phyloP scores from a whole-genome alignment of 2,797 vertebrate genomes.

The Otolemur crassicaudatus region DNA sequence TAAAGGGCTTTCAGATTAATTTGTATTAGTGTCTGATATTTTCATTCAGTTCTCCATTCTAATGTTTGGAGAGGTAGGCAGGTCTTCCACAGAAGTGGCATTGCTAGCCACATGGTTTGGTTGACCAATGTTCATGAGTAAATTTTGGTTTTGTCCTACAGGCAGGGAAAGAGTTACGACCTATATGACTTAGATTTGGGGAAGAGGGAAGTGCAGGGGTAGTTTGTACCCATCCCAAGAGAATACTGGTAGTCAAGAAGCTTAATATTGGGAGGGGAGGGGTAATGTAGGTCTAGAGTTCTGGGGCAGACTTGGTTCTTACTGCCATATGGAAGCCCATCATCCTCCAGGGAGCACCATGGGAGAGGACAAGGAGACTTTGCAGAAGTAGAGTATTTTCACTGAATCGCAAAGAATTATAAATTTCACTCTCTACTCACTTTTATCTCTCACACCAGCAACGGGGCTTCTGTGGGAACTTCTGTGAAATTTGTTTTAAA shows the following conservation, averaged over 20 bases:
- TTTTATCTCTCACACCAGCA: not conserved
- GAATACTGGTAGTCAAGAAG: not conserved
- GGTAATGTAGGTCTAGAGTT: not conserved
- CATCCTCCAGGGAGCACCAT: not conserved
- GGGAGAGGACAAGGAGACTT: not conserved
- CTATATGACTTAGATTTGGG: not conserved
- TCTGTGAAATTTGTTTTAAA: not conserved
- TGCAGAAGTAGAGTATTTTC: slow-evolving; percentile 9
- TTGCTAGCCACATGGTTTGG: not conserved
- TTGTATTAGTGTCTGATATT: not conserved
- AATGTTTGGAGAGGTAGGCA: not conserved
- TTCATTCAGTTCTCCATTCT: not conserved
- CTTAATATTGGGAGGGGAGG: not conserved
- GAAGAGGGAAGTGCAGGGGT: not conserved
- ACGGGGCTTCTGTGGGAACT: not conserved
- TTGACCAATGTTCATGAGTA: not conserved
- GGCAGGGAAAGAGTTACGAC: not conserved
- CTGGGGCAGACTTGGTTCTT: not conserved
- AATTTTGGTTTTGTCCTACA: not conserved
- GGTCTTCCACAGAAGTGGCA: not conserved
- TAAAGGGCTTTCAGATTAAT: slow-evolving; percentile 1
- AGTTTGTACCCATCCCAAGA: not conserved
- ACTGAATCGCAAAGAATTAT: not conserved
- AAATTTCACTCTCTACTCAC: not conserved
- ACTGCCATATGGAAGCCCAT: not conserved